These are phyloP conservation scores for Macrochelys suwanniensis DNA, from an alignment of 2,797 vertebrate genomes.

Conservation along the genomic window DNA sequence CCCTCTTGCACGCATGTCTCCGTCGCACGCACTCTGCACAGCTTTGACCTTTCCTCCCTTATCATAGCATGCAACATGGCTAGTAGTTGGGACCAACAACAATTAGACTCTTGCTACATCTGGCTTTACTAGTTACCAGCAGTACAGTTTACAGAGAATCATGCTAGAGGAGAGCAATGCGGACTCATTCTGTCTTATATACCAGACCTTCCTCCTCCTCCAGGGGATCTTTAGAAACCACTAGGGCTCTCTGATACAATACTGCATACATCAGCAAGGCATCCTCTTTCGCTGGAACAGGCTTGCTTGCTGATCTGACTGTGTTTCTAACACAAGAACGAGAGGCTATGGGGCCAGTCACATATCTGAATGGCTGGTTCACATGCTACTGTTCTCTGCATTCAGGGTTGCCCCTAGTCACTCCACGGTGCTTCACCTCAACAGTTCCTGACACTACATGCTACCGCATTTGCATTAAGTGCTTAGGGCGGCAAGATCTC, in stretches of 20 bases:
- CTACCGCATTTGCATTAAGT: not conserved
- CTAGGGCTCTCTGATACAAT: not conserved
- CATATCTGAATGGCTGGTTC: not conserved
- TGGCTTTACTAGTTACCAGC: not conserved
- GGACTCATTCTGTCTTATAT: accelerated
- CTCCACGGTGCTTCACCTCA: not conserved
- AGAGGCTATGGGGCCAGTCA: not conserved
- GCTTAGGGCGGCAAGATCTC: not conserved
- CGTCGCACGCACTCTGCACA: not conserved
- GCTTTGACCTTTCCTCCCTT: not conserved
- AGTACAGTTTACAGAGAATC: not conserved
- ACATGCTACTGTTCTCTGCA: not conserved
- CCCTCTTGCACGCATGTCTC: not conserved
- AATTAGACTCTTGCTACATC: not conserved
- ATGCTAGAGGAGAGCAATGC: not conserved
- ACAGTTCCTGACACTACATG: not conserved
- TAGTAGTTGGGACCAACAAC: not conserved
- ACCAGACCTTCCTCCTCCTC: accelerated
- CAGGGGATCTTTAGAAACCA: not conserved
- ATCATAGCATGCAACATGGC: not conserved
- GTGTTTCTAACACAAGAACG: not conserved
- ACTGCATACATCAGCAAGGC: not conserved
- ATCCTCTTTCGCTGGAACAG: not conserved
- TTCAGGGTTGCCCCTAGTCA: accelerated
- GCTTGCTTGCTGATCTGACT: not conserved